phyloP scores from a whole-genome alignment of 2,797 vertebrate species.

The Crenichthys baileyi region DNA sequence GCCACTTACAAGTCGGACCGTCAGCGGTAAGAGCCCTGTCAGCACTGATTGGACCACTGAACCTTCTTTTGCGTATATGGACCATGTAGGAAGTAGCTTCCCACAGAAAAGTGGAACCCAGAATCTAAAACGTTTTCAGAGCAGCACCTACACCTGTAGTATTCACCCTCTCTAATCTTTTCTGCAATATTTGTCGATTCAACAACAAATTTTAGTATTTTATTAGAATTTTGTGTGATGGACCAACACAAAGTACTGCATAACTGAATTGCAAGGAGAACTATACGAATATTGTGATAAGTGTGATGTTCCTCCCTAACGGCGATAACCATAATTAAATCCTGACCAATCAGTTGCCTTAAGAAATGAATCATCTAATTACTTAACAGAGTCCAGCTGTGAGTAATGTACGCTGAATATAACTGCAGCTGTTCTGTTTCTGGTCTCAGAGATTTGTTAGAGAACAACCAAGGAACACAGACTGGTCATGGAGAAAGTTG shows the following conservation, averaged over 20 bases:
- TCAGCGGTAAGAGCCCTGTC: conserved; percentile 88
- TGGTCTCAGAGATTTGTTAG: too few species aligned
- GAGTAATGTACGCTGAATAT: too few species aligned
- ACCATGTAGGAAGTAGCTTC: background rate
- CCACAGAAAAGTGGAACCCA: background rate
- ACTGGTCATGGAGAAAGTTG: too few species aligned
- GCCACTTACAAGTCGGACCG: conserved; percentile 99
- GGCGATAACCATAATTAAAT: background rate
- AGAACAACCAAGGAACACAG: too few species aligned
- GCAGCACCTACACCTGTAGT: background rate
- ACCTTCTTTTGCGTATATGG: background rate
- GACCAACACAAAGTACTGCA: background rate
- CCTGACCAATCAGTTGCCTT: background rate
- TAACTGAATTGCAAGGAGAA: background rate
- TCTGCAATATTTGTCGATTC: background rate
- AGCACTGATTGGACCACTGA: background rate
- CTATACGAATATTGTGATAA: background rate
- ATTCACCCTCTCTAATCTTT: background rate
- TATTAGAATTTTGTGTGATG: background rate
- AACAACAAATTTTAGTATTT: background rate
- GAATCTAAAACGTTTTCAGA: background rate
- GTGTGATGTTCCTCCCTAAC: background rate
- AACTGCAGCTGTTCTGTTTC: too few species aligned
- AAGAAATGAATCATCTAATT: too few species aligned
- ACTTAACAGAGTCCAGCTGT: too few species aligned